These are phyloP conservation scores for Avahi laniger DNA, from an alignment of 2,797 vertebrate genomes.

Conservation along the genomic window DNA sequence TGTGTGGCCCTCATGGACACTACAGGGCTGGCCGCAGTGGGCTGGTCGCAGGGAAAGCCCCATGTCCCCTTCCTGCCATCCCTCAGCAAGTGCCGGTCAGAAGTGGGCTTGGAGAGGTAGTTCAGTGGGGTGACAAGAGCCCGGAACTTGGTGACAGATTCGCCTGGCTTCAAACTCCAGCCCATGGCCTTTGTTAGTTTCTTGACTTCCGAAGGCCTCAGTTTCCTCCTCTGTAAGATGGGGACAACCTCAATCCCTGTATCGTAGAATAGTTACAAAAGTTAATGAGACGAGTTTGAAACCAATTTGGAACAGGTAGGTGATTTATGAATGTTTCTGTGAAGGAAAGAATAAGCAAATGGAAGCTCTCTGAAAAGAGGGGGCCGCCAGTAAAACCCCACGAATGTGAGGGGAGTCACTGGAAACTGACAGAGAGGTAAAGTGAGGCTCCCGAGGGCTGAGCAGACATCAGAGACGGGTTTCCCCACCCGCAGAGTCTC, in stretches of 20 bases:
- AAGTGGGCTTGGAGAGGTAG: background rate
- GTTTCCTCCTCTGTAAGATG: background rate
- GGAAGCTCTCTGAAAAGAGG: background rate
- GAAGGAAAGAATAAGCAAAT: background rate
- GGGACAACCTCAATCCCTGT: too few relatives aligned
- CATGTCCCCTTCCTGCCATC: accelerated
- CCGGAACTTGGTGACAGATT: background rate
- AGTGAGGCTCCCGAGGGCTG: background rate
- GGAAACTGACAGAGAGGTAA: background rate
- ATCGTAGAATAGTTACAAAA: background rate
- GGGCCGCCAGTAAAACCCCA: background rate
- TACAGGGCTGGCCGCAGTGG: background rate
- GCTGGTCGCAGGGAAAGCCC: accelerated
- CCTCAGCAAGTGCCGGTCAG: background rate
- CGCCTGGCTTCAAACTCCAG: background rate
- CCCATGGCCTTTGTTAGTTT: background rate
- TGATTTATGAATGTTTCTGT: background rate
- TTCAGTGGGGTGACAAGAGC: background rate
- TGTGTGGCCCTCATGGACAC: accelerated
- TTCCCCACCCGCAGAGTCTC: background rate
- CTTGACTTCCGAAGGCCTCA: background rate
- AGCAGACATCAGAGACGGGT: background rate
- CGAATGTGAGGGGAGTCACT: accelerated
- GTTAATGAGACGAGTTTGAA: background rate
- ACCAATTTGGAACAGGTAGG: background rate